Evolutionary conservation across 2,888 invertebrate genomes (phyloP), one percentile per base, ranked within the genome.

Genomic region (Drosophila histrio): DNA sequence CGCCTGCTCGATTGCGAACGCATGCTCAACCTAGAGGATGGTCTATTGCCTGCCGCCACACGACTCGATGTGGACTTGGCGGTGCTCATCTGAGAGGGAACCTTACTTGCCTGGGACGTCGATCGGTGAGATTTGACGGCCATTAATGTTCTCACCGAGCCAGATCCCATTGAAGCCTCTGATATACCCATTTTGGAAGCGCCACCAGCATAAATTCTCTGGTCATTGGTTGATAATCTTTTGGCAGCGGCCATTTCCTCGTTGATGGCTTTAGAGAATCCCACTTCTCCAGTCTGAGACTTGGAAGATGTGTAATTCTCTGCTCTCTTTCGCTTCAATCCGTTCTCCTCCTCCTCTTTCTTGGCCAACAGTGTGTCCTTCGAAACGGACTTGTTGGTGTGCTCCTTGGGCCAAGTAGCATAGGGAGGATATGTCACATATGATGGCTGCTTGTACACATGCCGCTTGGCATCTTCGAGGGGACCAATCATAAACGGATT

Each of bases 171-270:
- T 0, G 34, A 3, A 7, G 3, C 2, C 2, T 11, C 15, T 0
- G 49, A 2, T 11, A 50, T 1, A 6, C 9, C 3, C 0, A 13
- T 22, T 21, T 46, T 49, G 0, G 58, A 28, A 2, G 49, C 36
- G 3, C 39, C 58, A 1, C 82, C 82, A 2, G 66, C 75, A 61
- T 63, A 34, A 3, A 85, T 46, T 11, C 83, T 77, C 1, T n/a
- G 11, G 0, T 62, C 50, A 0, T 41, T 38, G 1, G 41, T 26
- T 0, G 38, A 22, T 44, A 26, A 50, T 9, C 56, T 39, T n/a
- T 83, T 82, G 28, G 80, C 59, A 7, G 66, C 54, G 2, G 62
- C 43, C 82, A 82, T 82, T n/a, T 82, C 82, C 34, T 80, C 44
- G 4, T 80, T 85, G 21, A 82, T 82, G 47, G 82, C 86, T 5